These are phyloP conservation scores for Erethizon dorsatum DNA, from an alignment of 2,797 vertebrate species.

Conservation along the genomic window DNA sequence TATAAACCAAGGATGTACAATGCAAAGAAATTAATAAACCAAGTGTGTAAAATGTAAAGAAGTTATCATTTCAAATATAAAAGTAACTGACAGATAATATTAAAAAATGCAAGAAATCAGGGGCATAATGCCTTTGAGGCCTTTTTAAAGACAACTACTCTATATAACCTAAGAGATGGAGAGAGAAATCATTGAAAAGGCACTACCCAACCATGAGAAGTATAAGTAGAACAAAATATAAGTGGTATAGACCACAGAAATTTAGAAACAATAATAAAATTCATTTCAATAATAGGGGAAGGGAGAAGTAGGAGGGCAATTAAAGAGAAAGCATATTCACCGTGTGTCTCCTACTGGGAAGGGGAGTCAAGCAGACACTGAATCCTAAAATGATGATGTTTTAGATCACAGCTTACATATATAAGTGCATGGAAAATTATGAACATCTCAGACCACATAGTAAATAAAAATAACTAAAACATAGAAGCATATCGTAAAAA, in stretches of 20 bases:
- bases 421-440: background rate
- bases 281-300: background rate
- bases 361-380: background rate
- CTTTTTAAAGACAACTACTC: background rate
- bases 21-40: background rate
- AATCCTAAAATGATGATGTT: background rate
- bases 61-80: slow-evolving; percentile 42
- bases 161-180: background rate
- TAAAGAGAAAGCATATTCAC: background rate
- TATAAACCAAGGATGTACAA: slow-evolving; percentile 21
- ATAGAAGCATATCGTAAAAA: slow-evolving; percentile 6
- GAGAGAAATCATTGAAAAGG: background rate
- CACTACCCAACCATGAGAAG: background rate
- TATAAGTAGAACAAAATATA: background rate
- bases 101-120: background rate
- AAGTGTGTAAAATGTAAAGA: background rate
- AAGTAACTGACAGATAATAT: background rate
- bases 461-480: slow-evolving; percentile 44
- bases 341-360: background rate
- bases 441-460: background rate
- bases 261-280: slow-evolving; percentile 36
- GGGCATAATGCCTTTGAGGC: background rate
- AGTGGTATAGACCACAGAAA: background rate
- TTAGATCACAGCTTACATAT: background rate
- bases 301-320: background rate